Base-by-base conservation (phyloP, 2,888 invertebrate genomes). In the Parnassius mnemosyne region DNA sequence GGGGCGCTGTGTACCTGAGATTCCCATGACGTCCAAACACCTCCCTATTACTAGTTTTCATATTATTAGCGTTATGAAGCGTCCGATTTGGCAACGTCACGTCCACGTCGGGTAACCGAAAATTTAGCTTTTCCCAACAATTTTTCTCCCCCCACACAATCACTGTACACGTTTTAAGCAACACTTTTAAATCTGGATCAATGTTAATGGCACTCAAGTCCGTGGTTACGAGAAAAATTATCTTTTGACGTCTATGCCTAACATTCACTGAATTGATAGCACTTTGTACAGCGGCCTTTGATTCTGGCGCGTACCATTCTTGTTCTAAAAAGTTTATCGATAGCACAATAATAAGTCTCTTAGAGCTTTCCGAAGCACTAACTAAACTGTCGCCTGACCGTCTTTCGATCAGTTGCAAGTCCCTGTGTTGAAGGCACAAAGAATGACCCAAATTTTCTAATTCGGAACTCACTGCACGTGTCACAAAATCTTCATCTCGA, bases 51-150 rank as follows among this genome's bases (percentile, higher is more conserved):
- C 82, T 79, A 79, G 82, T 85, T 80, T 92, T 92, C 67, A 89
- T 75, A 74, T 88, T 90, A 80, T 87, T 89, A 67, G 91, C 84
- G 69, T 85, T 89, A 79, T 92, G 91, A 79, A 92, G 87, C 85
- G 92, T 92, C 86, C 92, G 92, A 85, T 92, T 91, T 71, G 93
- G 92, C 65, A 92, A 85, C 68, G 92, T 92, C 80, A 92, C 89
- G 80, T 92, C 92, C 72, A 95, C 94, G 83, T 96, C 96, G 70
- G 96, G 96, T 93, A 97, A 95, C 72, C 96, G 95, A 92, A 93
- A 94, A 83, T 95, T 94, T 77, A 97, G 92, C 85, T 97, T 96
- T 77, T 96, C 96, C 97, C 97, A 97, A 93, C 97, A 97, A 74
- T 96, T 93, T 70, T 94, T 94, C 79, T 97, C 97, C 68, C 95